These are phyloP conservation scores for Triplophysa yarkandensis DNA, from an alignment of 2,797 vertebrate species.

Conservation along the genomic window DNA sequence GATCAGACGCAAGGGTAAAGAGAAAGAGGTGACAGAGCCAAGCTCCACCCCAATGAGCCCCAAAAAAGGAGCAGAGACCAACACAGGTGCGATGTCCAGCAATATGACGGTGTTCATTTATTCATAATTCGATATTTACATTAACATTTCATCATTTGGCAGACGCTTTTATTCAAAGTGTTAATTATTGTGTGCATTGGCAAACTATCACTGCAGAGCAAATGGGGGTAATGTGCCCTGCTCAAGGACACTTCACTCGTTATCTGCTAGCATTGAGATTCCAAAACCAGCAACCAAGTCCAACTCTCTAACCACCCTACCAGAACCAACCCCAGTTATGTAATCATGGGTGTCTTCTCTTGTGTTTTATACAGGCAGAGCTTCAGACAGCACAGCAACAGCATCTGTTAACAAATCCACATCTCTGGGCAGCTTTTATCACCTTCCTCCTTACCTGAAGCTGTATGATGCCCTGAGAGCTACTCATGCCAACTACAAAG, in stretches of 20 bases:
- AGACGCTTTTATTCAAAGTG: too few species aligned
- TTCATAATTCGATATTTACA: not conserved
- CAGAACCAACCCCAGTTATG: too few species aligned
- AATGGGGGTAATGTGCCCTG: too few species aligned
- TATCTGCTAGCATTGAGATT: too few species aligned
- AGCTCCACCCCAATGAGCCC: constrained; percentile 86
- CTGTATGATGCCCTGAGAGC: constrained; percentile 96
- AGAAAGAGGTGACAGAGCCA: constrained; percentile 84
- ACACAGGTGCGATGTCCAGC: constrained; percentile 74
- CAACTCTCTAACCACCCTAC: too few species aligned
- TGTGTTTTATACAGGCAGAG: constrained; percentile 77
- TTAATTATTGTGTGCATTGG: too few species aligned
- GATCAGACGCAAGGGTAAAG: constrained; percentile 94
- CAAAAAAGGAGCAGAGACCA: constrained; percentile 86
- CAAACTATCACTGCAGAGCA: too few species aligned
- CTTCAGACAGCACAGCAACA: constrained; percentile 80
- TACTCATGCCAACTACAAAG: constrained; percentile 96
- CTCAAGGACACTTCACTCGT: too few species aligned
- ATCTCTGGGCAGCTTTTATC: constrained; percentile 91
- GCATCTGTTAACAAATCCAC: constrained; percentile 86
- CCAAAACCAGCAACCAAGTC: too few species aligned
- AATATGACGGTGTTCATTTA: not conserved
- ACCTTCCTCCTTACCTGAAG: constrained; percentile 94
- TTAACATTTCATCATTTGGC: too few species aligned
- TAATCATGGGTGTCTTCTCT: not conserved